Evolutionary conservation across 2,113 vertebrate genomes (phyloP), one percentile per base, ranked within the genome.

Genomic region (Coptodon rendalli): DNA sequence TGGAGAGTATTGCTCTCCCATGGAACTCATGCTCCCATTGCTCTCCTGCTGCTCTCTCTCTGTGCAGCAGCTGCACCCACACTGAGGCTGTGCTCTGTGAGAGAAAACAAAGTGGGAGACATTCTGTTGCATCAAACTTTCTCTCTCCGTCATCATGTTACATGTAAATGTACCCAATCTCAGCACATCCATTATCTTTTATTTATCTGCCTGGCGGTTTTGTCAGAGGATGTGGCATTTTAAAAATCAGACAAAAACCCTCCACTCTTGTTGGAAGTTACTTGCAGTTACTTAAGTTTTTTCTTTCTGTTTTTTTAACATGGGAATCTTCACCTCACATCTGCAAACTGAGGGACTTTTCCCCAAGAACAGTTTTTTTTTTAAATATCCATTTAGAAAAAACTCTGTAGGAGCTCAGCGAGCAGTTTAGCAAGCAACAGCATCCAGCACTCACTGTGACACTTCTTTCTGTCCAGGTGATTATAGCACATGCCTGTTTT

Each of bases 31-130:
- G 73, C 45, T 50, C 24, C 71, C 71, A 11, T 78, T 50, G 19
- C 71, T 48, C 24, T 50, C 71, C 71, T 76, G 71, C 43, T 76
- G 71, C 43, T 76, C 71, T 19, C 43, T 76, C 40, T 76, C 71
- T 76, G 71, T 50, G 71, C 71, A 76, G 71, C 43, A 76, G 71
- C 66, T 71, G 66, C 43, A 76, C 71, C 71, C 43, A 76, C 43
- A 76, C 71, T 24, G 43, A 50, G 71, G 43, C 71, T 50, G 43
- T 50, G 71, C 43, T 29, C 71, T 76, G 43, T 78, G 45, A 31
- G 73, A 78, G 45, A 76, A 78, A 78, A 78, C 73, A 52, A 78
- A 78, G 73, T 78, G 27, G 45, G 73, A 52, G 45, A 78, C 43
- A 78, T 78, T 78, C 38, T 73, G 38, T 71, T 45, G 38, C 22